Evolutionary conservation across 2,113 vertebrate species (phyloP), one percentile per base, ranked within the genome.

Genomic region (Malurus alboscapulatus): DNA sequence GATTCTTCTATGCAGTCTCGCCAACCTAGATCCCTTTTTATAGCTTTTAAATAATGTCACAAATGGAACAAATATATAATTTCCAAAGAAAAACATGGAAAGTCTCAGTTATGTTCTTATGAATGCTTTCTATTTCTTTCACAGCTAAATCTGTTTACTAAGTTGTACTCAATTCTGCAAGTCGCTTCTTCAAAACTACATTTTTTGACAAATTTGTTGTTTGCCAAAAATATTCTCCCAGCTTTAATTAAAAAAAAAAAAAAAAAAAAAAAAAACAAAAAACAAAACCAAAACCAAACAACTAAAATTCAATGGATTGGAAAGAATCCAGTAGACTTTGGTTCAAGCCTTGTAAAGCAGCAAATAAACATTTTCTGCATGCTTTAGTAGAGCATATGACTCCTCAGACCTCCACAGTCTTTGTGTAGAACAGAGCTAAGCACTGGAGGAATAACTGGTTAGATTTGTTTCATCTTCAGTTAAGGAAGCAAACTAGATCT

Each of bases 231-330:
- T 55, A 80, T 88, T 94, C 67, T 85, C 51, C 51, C 40, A 66
- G 67, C 59, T 91, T 96, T 90, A 94, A 54, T 30, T 21, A 59
- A 75, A 87, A 50, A 65, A 40, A 36, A 36, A 36, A 36, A 8
- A 36, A 36, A 36, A 36, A 36, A 8, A 36, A 50, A 65, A 44
- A 7, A 36, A 59, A 75, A 87, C 45, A 65, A 44, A 38, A 38
- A 38, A 38, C 10, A 38, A 50, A 65, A 44, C 10, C 10, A 4
- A 67, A 68, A 68, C 18, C 57, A 63, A 90, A 38, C 54, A 79
- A 73, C 47, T n/a, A 50, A 93, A 87, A 96, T 90, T 96, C 84
- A 95, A 94, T 94, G 81, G 78, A 83, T 59, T 96, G 91, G 92
- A 95, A 93, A 50, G 78, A 76, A 58, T 92, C 94, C 94, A 96